Conservation (phyloP, 2,113 vertebrate species). For the Peromyscus maniculatus region DNA sequence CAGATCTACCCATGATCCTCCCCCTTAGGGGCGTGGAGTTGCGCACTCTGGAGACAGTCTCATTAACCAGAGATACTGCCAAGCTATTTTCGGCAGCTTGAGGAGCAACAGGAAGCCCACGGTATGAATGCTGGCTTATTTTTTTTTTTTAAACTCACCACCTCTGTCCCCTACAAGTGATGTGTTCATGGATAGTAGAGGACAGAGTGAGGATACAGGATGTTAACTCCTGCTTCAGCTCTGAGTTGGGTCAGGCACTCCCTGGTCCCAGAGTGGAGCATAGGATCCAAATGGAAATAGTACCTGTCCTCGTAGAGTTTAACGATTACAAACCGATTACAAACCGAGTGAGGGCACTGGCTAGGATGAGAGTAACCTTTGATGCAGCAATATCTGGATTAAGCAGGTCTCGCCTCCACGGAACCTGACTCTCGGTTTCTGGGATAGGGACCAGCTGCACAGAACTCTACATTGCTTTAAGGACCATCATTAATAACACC, state of each 20-base stretch:
- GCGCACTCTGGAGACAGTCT: background rate
- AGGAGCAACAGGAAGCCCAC: background rate
- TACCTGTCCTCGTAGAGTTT: background rate
- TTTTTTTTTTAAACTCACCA: no score
- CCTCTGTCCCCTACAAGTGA: background rate
- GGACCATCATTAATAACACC: background rate
- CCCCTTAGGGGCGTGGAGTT: background rate
- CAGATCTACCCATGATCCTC: fast-evolving
- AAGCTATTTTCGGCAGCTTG: background rate
- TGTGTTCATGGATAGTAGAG: background rate
- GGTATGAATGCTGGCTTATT: no score
- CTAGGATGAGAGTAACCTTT: background rate
- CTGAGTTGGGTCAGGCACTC: background rate
- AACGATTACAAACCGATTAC: no score
- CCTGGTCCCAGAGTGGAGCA: background rate
- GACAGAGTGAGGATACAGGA: background rate
- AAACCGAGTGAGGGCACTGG: background rate
- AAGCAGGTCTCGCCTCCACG: background rate
- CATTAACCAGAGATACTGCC: background rate
- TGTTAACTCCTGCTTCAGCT: no score
- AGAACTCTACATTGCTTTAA: background rate
- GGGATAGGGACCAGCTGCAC: background rate
- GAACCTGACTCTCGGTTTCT: background rate
- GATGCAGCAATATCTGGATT: background rate
- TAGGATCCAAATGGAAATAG: no score